Percentiles rank a stretch among this genome's conserved stretches.
Evolutionary conservation across 2,888 invertebrate genomes (phyloP).

Genomic region (Epirrhoe alternata): DNA sequence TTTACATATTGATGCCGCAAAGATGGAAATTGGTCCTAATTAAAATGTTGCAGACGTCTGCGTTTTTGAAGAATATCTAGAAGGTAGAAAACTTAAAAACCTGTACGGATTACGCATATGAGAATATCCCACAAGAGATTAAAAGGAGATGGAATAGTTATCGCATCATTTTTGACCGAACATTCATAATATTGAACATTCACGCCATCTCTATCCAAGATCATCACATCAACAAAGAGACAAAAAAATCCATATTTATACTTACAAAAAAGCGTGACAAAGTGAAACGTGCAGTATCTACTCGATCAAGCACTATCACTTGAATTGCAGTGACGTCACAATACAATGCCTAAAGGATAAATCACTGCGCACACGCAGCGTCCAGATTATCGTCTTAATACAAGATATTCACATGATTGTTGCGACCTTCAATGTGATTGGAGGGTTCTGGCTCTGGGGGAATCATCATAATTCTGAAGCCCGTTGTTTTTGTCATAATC

Average conservation of each 20-base stretch:
- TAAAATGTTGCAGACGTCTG: not conserved
- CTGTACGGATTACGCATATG: too few species aligned
- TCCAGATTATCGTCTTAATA: slow-evolving; percentile 25
- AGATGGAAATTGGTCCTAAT: not conserved
- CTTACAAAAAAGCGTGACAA: not conserved
- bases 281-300: slow-evolving; percentile 18
- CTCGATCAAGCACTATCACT: slow-evolving; percentile 16
- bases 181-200: too few species aligned
- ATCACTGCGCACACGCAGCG: slow-evolving; percentile 31
- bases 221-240: too few species aligned
- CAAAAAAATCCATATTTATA: too few species aligned
- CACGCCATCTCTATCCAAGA: too few species aligned
- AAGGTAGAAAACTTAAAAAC: too few species aligned
- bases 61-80: too few species aligned
- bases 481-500: too few species aligned
- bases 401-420: slow-evolving; percentile 23
- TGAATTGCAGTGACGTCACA: slow-evolving; percentile 23
- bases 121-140: too few species aligned
- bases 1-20: not conserved
- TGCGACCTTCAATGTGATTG: slow-evolving; percentile 25
- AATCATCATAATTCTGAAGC: not conserved
- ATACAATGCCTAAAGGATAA: slow-evolving; percentile 23
- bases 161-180: too few species aligned
- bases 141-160: too few species aligned
- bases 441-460: not conserved